A percentile compares a stretch with the other conserved stretches of the same genome.
Evolutionary conservation across 2,888 invertebrate genomes (phyloP).

Genomic region (Netelia virgata): DNA sequence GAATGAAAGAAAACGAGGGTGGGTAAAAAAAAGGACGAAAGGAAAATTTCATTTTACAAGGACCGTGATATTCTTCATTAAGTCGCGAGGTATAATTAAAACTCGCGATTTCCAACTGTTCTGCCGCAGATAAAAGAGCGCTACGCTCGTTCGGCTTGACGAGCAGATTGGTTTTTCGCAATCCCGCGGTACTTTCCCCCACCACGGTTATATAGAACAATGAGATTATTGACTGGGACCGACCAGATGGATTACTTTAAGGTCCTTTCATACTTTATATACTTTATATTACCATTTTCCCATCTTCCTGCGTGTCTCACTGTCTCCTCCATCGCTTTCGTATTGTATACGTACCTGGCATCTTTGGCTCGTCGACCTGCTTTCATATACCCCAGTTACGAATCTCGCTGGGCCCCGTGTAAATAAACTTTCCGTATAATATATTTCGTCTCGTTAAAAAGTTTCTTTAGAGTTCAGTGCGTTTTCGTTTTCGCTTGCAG

Average conservation of each 20-base stretch:
- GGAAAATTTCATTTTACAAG: slow-evolving; percentile 12
- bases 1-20: neutral
- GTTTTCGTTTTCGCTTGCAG: slow-evolving; percentile 42
- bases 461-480: slow-evolving; percentile 50
- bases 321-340: neutral
- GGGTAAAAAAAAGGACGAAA: neutral
- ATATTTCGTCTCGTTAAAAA: slow-evolving; percentile 62
- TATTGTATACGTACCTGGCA: neutral
- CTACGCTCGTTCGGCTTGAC: slow-evolving; percentile 8
- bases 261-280: neutral
- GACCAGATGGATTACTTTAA: slow-evolving; percentile 31
- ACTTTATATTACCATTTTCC: neutral
- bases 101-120: slow-evolving; percentile 13
- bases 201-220: slow-evolving; percentile 11
- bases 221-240: slow-evolving; percentile 53
- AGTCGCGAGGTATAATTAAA: slow-evolving; percentile 42
- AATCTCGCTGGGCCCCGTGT: neutral
- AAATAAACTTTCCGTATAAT: slow-evolving; percentile 61
- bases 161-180: slow-evolving; percentile 27
- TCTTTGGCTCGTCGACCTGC: neutral
- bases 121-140: neutral
- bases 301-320: neutral
- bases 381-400: neutral
- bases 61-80: slow-evolving; percentile 26
- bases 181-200: slow-evolving; percentile 8